These are phyloP conservation scores for Hypocryptadius cinnamomeus DNA, from an alignment of 2,113 vertebrate species.

Conservation along the genomic window DNA sequence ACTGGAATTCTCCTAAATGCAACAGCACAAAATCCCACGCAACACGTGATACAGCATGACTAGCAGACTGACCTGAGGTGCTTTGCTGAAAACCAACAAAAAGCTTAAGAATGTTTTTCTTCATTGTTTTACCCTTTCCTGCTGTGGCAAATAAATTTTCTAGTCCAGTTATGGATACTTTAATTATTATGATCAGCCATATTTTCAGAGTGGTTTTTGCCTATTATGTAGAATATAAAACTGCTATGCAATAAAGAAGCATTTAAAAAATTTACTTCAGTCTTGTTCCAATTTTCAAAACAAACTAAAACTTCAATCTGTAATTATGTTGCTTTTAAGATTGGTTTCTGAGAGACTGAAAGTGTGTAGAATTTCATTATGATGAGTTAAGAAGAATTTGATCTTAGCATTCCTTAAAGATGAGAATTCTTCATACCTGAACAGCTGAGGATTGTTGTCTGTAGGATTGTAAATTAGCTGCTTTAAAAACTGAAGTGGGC, in stretches of 20 bases:
- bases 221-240: neutral
- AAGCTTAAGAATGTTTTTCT: neutral
- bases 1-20: neutral
- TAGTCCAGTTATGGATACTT: neutral
- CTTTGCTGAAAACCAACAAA: neutral
- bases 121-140: neutral
- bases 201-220: neutral
- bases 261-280: neutral
- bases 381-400: neutral
- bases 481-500: neutral
- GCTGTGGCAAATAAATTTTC: neutral
- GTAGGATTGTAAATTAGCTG: neutral
- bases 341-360: neutral
- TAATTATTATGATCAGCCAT: neutral
- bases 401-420: neutral
- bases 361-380: neutral
- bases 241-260: neutral
- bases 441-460: neutral
- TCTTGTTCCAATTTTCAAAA: neutral
- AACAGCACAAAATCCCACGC: neutral
- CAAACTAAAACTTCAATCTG: neutral
- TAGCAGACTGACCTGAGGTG: neutral
- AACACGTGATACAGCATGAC: neutral
- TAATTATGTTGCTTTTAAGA: neutral
- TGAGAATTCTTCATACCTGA: neutral